Evolutionary conservation across 1,140 invertebrate species (phyloP).

Genomic region (Cyclargus thomasi): DNA sequence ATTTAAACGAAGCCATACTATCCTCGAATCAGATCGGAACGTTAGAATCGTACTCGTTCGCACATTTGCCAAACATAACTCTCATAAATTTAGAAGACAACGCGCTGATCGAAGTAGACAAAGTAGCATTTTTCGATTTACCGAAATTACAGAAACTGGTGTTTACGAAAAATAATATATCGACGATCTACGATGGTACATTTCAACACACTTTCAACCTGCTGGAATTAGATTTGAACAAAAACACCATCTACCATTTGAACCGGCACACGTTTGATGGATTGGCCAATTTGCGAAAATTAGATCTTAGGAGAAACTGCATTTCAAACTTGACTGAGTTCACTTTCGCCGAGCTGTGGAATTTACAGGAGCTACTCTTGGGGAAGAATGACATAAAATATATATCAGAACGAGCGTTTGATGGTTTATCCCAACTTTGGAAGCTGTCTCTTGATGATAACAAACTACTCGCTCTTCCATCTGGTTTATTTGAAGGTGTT

Average conservation of each 20-base stretch:
- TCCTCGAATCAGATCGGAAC: slow-evolving; percentile 80
- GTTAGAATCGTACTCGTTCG: slow-evolving; percentile 80
- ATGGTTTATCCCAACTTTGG: slow-evolving; percentile 80
- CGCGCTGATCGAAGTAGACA: slow-evolving; percentile 81
- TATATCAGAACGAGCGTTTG: slow-evolving; percentile 82
- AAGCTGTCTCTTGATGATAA: slow-evolving; percentile 83
- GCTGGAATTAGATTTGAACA: slow-evolving; percentile 80
- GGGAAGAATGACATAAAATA: slow-evolving; percentile 81
- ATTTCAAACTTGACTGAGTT: slow-evolving; percentile 83
- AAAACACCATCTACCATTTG: slow-evolving; percentile 81
- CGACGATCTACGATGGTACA: slow-evolving; percentile 81
- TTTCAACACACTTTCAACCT: slow-evolving; percentile 80
- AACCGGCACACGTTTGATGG: slow-evolving; percentile 83
- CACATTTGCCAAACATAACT: slow-evolving; percentile 79
- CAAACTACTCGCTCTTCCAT: slow-evolving; percentile 79
- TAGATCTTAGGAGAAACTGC: slow-evolving; percentile 82
- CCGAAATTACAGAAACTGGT: slow-evolving; percentile 80
- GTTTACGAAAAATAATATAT: slow-evolving; percentile 83
- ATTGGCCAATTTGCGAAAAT: slow-evolving; percentile 78
- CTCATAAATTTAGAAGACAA: slow-evolving; percentile 83
- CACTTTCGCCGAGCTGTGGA: slow-evolving; percentile 84
- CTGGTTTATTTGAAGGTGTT: slow-evolving; percentile 79
- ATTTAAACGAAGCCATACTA: slow-evolving; percentile 80
- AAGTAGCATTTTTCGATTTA: slow-evolving; percentile 81
- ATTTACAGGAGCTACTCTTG: slow-evolving; percentile 81